Evolutionary conservation across 1,140 invertebrate species (phyloP), one percentile per base, ranked within the genome.

Genomic region (Pseudomyrmex flavicornis): DNA sequence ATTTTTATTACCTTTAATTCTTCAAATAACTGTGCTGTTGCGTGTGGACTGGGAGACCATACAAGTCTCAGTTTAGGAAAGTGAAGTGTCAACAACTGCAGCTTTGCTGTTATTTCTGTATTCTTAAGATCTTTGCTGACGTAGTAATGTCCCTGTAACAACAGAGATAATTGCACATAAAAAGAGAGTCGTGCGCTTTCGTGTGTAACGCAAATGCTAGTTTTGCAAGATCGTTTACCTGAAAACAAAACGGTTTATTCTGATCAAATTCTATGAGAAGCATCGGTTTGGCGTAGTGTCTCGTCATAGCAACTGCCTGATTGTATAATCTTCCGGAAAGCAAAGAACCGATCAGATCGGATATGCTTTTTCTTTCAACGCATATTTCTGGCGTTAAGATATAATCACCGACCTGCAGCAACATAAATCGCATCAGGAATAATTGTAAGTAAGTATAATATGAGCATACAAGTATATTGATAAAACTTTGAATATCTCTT

Each of bases 211-310:
- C 15, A 26, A 70, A 54, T n/a, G 10, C 48, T 9, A 50, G 17
- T 58, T 35, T 61, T 59, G 26, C 59, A 84, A 66, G 44, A 80
- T 56, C 56, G 52, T 9, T 7, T 95, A 97, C 98, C 95, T 98
- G 98, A 82, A 99, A 95, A 90, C 96, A 96, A 91, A 99, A 99
- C 15, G 98, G 97, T 94, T 98, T 98, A 90, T 98, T 98, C 91
- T 98, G 97, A 95, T 99, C 98, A 95, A 99, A 99, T 94, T 99
- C 99, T 79, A 99, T 99, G 0, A 99, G 95, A n/a, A 99, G 95
- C 92, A 99, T 97, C 0, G 98, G 97, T 90, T 97, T 97, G 22
- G 96, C 95, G 93, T 99, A 99, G 93, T 97, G 96, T 13, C 98
- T 95, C 75, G 96, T 97, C 98, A 99, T 99, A 72, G 98, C 96